Percentiles rank a stretch among this genome's conserved stretches.
These are phyloP conservation scores for Etheostoma spectabile DNA, from an alignment of 2,113 vertebrate species.

Conservation along the genomic window DNA sequence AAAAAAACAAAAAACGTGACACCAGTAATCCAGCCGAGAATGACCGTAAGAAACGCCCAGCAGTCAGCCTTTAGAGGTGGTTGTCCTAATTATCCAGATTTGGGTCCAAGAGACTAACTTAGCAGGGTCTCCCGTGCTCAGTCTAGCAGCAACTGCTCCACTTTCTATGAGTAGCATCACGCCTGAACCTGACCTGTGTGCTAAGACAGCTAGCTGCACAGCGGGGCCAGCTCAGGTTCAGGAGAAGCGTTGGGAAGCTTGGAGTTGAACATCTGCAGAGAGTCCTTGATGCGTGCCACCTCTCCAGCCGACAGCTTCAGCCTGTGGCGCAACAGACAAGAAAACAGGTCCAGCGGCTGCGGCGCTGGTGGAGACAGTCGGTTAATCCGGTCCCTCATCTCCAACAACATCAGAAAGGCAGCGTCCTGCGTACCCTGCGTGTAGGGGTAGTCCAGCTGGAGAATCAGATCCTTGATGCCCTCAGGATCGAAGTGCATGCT, in stretches of 20 bases:
- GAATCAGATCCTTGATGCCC: conserved; percentile 95
- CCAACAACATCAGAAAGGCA: conserved; percentile 92
- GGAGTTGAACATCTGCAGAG: conserved; percentile 90
- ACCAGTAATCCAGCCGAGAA: conserved; percentile 46
- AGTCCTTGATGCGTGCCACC: conserved; percentile 92
- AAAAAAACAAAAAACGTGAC: conserved; percentile 34
- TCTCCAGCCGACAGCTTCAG: conserved; percentile 95
- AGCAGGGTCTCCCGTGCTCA: neutral
- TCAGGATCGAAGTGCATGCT: conserved; percentile 97
- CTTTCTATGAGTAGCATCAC: neutral
- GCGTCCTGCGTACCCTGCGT: conserved; percentile 95
- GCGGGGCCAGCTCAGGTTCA: conserved; percentile 91
- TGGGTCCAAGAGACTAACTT: conserved; percentile 11
- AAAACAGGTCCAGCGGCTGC: conserved; percentile 93
- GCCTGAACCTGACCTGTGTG: conserved; percentile 18
- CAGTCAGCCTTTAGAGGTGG: conserved; percentile 5
- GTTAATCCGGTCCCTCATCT: conserved; percentile 96
- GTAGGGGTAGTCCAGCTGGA: conserved; percentile 96
- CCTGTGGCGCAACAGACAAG: conserved; percentile 93
- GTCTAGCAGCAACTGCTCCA: conserved; percentile 31
- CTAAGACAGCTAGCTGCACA: conserved; percentile 91
- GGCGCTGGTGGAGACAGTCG: conserved; percentile 92
- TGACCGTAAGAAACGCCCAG: conserved; percentile 24
- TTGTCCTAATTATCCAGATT: conserved; percentile 30
- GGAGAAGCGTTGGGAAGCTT: conserved; percentile 89